phyloP scores from a whole-genome alignment of 2,797 vertebrate species.

The Darevskia nairensis region DNA sequence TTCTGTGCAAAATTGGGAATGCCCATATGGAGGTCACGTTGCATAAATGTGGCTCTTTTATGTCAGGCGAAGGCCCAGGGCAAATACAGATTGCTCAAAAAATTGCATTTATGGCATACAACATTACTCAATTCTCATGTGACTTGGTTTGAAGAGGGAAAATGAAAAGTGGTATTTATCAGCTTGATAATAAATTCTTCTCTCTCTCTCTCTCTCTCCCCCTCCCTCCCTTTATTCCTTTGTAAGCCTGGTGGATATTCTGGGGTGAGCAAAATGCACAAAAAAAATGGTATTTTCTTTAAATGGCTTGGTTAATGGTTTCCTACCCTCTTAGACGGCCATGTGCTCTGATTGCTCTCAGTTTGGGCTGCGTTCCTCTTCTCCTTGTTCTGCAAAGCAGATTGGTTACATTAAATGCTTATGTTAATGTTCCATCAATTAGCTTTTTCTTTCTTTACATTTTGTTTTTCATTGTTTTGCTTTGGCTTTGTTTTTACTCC shows the following conservation, averaged over 20 bases:
- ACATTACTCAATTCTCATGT: not conserved
- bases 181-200: not conserved
- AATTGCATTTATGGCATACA: constrained; percentile 10
- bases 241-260: not conserved
- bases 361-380: constrained; percentile 12
- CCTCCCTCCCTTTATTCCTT: not conserved
- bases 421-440: constrained; percentile 68
- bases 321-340: not conserved
- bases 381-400: constrained; percentile 45
- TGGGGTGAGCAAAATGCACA: not conserved
- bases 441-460: constrained; percentile 58
- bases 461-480: constrained; percentile 69
- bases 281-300: not conserved
- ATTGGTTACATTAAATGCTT: constrained; percentile 56
- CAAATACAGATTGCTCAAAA: not conserved
- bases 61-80: not conserved
- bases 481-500: constrained; percentile 69
- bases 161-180: not conserved
- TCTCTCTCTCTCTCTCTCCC: not conserved
- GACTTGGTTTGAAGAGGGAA: not conserved
- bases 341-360: not conserved
- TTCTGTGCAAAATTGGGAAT: constrained; percentile 8
- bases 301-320: not conserved
- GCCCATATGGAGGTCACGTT: constrained; percentile 7
- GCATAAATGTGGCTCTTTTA: constrained; percentile 22